Conservation (phyloP, 2,113 vertebrate genomes). For the Micronycteris hirsuta region DNA sequence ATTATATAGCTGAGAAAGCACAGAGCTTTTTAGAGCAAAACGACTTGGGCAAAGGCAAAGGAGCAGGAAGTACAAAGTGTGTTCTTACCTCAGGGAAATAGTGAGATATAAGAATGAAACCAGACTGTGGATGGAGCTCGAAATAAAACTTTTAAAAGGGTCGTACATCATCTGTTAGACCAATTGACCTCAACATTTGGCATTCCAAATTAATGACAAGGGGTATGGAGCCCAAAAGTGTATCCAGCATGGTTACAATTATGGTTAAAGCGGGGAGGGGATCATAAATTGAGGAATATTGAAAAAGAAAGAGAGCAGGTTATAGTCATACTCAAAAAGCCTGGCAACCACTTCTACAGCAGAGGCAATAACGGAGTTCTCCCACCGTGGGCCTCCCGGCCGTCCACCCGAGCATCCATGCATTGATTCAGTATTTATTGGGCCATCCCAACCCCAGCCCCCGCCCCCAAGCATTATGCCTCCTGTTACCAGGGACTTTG, state of each 20-base stretch:
- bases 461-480: neutral
- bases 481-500: neutral
- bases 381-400: neutral
- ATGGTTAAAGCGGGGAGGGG: neutral
- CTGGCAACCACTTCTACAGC: neutral
- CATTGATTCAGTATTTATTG: neutral
- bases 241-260: neutral
- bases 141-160: neutral
- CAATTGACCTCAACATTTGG: neutral
- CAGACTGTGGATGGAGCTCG: neutral
- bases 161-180: neutral
- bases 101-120: neutral
- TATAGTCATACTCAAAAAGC: neutral
- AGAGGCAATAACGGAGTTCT: neutral
- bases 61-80: neutral
- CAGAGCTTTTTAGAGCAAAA: neutral
- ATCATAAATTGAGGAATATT: constrained; percentile 6
- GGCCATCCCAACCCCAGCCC: neutral
- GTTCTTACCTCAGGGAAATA: neutral
- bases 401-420: neutral
- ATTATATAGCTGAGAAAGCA: neutral
- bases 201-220: neutral
- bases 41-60: neutral
- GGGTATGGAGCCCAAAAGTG: neutral
- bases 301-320: neutral